A percentile compares a stretch with the other conserved stretches of the same genome.
These are phyloP conservation scores for Typhlichthys eigenmanni DNA, from an alignment of 2,797 vertebrate species.

Conservation along the genomic window DNA sequence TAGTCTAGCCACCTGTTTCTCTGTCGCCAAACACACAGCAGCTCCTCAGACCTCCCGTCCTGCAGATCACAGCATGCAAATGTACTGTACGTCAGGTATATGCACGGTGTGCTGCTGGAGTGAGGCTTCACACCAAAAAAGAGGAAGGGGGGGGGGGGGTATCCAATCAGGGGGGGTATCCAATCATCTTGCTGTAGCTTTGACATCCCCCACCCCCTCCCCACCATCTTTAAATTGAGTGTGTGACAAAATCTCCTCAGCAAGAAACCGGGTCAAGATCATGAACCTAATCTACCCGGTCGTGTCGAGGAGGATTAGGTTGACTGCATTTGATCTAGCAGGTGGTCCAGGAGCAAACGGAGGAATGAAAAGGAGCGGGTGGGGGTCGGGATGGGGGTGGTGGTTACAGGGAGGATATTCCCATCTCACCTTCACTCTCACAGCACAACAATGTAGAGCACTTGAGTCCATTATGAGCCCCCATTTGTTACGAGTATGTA, in stretches of 20 bases:
- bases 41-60: slow-evolving; percentile 10
- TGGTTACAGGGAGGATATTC: slow-evolving; percentile 28
- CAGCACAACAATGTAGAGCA: neutral
- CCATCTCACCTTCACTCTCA: slow-evolving; percentile 34
- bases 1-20: slow-evolving; percentile 36
- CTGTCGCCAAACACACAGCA: slow-evolving; percentile 20
- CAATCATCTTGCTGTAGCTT: neutral
- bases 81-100: neutral
- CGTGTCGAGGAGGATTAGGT: slow-evolving; percentile 63
- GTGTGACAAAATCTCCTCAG: slow-evolving; percentile 50
- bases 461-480: too few relatives aligned
- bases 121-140: slow-evolving; percentile 15
- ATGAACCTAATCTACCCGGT: slow-evolving; percentile 54
- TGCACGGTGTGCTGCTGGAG: slow-evolving; percentile 17
- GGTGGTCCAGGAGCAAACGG: slow-evolving; percentile 47
- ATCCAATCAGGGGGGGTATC: slow-evolving; percentile 2
- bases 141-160: slow-evolving; percentile 12
- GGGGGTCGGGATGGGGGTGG: slow-evolving; percentile 3
- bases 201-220: neutral
- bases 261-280: slow-evolving; percentile 59
- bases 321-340: slow-evolving; percentile 67
- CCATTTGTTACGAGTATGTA: too few relatives aligned
- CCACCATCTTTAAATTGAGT: slow-evolving; percentile 38
- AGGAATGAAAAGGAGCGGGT: slow-evolving; percentile 15
- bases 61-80: neutral